Conservation (phyloP, 1,140 invertebrate species). For the Penaeus indicus region DNA sequence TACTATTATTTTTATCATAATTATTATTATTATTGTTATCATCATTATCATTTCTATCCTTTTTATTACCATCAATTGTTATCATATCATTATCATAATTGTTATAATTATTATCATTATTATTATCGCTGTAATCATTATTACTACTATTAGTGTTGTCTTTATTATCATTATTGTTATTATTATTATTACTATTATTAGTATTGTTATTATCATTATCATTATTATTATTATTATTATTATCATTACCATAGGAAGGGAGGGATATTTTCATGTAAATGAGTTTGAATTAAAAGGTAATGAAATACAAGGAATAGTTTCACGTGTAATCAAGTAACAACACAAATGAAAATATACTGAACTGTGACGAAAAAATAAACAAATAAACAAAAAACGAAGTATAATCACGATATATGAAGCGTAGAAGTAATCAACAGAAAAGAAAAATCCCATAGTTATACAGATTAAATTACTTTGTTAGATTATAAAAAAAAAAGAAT, state of each 20-base stretch:
- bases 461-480: too few relatives aligned
- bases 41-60: neutral
- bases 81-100: neutral
- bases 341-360: too few relatives aligned
- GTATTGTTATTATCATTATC: neutral
- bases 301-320: too few relatives aligned
- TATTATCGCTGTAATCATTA: neutral
- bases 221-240: neutral
- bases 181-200: neutral
- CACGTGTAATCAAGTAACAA: too few relatives aligned
- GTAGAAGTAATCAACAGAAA: too few relatives aligned
- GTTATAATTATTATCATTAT: neutral
- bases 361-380: too few relatives aligned
- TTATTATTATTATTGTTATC: neutral
- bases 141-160: neutral
- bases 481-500: too few relatives aligned
- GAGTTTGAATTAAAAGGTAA: too few relatives aligned
- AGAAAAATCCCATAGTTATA: too few relatives aligned
- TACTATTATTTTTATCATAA: neutral
- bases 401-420: too few relatives aligned
- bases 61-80: neutral
- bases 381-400: too few relatives aligned
- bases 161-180: neutral
- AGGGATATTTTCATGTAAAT: neutral
- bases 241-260: neutral